A percentile compares a stretch with the other conserved stretches of the same genome.
These are phyloP conservation scores for Conus canariensis DNA, from an alignment of 2,888 invertebrate species.

Conservation along the genomic window DNA sequence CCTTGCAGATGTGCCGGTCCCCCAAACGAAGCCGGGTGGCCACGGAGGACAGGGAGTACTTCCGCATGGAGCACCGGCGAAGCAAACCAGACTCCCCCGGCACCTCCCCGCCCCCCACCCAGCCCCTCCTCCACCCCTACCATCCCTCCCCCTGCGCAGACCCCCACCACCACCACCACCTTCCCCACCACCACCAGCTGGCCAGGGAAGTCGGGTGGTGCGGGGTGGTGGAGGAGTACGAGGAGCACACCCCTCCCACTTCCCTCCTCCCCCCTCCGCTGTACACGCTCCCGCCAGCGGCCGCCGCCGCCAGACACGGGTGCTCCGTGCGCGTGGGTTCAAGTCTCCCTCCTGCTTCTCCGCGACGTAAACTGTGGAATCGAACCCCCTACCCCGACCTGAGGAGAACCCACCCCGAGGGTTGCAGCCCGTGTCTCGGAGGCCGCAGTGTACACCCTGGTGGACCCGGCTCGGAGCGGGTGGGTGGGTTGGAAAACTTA, in stretches of 20 bases:
- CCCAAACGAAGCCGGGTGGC: slow-evolving; percentile 37
- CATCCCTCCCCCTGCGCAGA: background rate
- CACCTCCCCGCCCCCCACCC: background rate
- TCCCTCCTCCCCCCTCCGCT: background rate
- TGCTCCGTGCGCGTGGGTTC: background rate
- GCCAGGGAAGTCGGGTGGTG: slow-evolving; percentile 11
- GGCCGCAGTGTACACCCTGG: too few relatives aligned
- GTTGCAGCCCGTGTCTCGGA: too few relatives aligned
- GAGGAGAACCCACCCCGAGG: background rate
- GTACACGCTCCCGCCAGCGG: background rate
- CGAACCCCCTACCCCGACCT: background rate
- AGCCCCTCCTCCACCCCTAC: background rate
- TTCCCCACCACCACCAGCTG: background rate
- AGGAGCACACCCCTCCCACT: background rate
- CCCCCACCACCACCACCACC: background rate
- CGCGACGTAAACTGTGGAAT: background rate
- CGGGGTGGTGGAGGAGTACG: background rate
- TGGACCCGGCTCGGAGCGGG: too few relatives aligned
- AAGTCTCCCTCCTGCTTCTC: background rate
- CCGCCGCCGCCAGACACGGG: background rate
- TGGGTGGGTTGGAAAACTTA: too few relatives aligned
- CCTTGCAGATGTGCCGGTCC: slow-evolving; percentile 5
- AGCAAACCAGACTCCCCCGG: background rate
- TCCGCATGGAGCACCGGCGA: slow-evolving; percentile 37
- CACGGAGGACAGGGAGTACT: slow-evolving; percentile 43